A percentile compares a stretch with the other conserved stretches of the same genome.
Conservation (phyloP, 2,888 invertebrate genomes). For the Subacronicta megacephala region DNA sequence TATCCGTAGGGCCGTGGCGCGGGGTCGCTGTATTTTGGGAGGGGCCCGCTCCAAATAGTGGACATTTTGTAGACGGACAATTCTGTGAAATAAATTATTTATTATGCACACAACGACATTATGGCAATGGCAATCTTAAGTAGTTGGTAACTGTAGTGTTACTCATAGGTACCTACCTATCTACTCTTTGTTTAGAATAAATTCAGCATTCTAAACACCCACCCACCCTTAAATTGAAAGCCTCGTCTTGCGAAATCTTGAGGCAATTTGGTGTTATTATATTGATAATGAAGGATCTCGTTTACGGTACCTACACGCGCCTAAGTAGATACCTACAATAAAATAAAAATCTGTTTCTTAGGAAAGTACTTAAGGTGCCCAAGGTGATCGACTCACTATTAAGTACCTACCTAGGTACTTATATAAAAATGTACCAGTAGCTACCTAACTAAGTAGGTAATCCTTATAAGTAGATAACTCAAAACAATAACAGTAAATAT, state of each 20-base stretch:
- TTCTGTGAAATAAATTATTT: no score
- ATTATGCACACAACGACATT: no score
- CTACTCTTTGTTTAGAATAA: no score
- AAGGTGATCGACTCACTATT: no score
- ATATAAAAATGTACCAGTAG: no score
- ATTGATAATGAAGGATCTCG: background rate
- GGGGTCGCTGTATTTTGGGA: slow-evolving; percentile 9
- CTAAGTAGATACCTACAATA: slow-evolving; percentile 25
- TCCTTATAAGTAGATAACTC: slow-evolving; percentile 12
- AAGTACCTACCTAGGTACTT: no score
- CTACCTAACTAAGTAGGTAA: no score
- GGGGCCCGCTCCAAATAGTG: background rate
- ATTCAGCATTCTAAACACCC: background rate
- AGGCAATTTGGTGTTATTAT: slow-evolving; percentile 7
- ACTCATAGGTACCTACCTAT: background rate
- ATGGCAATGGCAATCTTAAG: no score
- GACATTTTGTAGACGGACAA: slow-evolving; percentile 12
- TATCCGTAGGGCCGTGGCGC: slow-evolving; percentile 1
- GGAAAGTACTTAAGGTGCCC: no score
- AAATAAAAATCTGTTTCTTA: no score
- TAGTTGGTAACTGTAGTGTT: no score
- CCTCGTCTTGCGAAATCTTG: slow-evolving; percentile 7
- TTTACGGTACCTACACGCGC: slow-evolving; percentile 1
- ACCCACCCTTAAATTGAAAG: no score
- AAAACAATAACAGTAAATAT: slow-evolving; percentile 42